Percentiles rank a stretch among this genome's conserved stretches.
Conservation (phyloP, 1,140 invertebrate genomes). For the Sitophilus oryzae region DNA sequence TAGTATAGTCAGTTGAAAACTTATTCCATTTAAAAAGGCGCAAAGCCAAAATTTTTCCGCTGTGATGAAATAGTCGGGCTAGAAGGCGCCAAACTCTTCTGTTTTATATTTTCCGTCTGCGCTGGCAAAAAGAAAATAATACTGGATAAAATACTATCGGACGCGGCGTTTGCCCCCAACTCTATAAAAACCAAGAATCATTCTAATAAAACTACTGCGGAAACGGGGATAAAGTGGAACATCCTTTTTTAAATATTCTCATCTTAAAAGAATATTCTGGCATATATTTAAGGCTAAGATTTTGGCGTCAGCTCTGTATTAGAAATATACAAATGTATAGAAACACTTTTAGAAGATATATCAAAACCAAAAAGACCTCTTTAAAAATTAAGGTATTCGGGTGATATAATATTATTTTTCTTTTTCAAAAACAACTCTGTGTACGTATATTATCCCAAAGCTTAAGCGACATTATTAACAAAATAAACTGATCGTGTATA, state of each 20-base stretch:
- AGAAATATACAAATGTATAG: too few species aligned
- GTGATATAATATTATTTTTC: too few species aligned
- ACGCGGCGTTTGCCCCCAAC: conserved; percentile 19
- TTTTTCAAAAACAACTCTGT: too few species aligned
- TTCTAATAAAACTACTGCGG: conserved; percentile 21
- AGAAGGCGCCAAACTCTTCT: conserved; percentile 13
- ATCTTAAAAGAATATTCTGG: conserved; percentile 17
- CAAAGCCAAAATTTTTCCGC: not conserved
- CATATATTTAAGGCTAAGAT: conserved; percentile 16
- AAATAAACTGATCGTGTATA: too few species aligned
- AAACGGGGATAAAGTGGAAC: conserved; percentile 18
- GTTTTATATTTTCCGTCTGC: conserved; percentile 19
- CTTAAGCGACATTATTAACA: too few species aligned
- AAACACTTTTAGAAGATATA: too few species aligned
- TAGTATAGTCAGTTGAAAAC: not conserved
- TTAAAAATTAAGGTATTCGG: too few species aligned
- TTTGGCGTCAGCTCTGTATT: too few species aligned
- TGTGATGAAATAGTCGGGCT: not conserved
- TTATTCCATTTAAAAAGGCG: not conserved
- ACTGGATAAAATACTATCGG: conserved; percentile 15
- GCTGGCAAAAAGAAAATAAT: conserved; percentile 18
- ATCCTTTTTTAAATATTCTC: conserved; percentile 21
- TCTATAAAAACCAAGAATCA: conserved; percentile 22
- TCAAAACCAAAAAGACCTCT: too few species aligned
- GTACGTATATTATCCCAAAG: too few species aligned